These are phyloP conservation scores for Gymnoscopelus microlampas DNA, from an alignment of 2,797 vertebrate species.

Conservation along the genomic window DNA sequence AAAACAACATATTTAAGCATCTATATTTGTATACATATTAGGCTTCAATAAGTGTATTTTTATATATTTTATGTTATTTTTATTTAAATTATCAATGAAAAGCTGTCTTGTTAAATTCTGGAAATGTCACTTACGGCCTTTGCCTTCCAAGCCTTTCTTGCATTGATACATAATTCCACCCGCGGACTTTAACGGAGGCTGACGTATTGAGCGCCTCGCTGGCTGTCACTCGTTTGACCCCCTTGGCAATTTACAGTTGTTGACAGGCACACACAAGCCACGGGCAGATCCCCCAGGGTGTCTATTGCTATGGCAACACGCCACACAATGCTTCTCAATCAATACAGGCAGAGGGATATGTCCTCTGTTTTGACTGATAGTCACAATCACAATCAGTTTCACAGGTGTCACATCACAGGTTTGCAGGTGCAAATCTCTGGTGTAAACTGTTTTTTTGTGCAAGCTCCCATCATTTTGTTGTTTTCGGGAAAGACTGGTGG, in stretches of 20 bases:
- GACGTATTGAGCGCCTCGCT: constrained; percentile 67
- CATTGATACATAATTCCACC: constrained; percentile 43
- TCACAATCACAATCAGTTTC: no score
- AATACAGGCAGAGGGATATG: constrained; percentile 68
- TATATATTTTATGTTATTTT: no score
- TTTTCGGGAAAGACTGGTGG: no score
- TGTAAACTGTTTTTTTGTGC: no score
- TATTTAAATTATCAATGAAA: no score
- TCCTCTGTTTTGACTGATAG: constrained; percentile 56
- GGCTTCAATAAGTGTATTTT: no score
- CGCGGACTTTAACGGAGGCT: constrained; percentile 59
- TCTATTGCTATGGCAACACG: constrained; percentile 58
- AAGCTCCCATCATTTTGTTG: no score
- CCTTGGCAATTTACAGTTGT: constrained; percentile 69
- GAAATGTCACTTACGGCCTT: constrained; percentile 29
- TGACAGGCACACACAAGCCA: constrained; percentile 65
- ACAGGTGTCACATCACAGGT: no score
- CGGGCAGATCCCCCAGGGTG: constrained; percentile 57
- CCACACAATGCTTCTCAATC: constrained; percentile 67
- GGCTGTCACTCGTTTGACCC: constrained; percentile 57
- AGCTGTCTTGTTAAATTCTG: no score
- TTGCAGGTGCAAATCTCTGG: no score
- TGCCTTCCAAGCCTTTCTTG: constrained; percentile 49
- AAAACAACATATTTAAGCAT: no score
- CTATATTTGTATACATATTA: no score